phyloP scores from a whole-genome alignment of 2,888 invertebrate species.

The Magallana nippona region DNA sequence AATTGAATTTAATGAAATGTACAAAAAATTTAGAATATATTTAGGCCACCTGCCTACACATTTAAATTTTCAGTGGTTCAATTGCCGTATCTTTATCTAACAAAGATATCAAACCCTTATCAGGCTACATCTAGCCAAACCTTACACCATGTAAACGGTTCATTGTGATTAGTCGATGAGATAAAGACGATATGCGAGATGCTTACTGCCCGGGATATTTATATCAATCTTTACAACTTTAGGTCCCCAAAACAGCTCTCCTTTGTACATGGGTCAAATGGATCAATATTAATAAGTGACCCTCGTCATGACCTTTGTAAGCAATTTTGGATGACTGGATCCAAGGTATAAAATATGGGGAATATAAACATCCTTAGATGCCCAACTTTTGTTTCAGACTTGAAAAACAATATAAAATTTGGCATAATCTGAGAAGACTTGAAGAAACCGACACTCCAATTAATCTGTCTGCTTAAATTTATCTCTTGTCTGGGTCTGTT shows the following conservation, averaged over 20 bases:
- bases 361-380: slow-evolving; percentile 10
- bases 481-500: slow-evolving; percentile 26
- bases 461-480: slow-evolving; percentile 27
- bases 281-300: not conserved
- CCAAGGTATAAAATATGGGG: not conserved
- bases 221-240: not conserved
- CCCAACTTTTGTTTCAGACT: slow-evolving; percentile 4
- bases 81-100: slow-evolving; percentile 15
- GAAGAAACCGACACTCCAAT: slow-evolving; percentile 15
- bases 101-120: slow-evolving; percentile 33
- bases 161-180: slow-evolving; percentile 10
- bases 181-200: slow-evolving; percentile 2
- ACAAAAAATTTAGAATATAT: no score
- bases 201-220: slow-evolving; percentile 14
- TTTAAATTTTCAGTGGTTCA: not conserved
- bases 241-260: slow-evolving; percentile 6
- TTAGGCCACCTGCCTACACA: slow-evolving; percentile 26
- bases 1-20: no score
- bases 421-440: slow-evolving; percentile 26
- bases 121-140: not conserved
- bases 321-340: not conserved
- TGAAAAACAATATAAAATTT: slow-evolving; percentile 25
- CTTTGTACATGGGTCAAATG: slow-evolving; percentile 21
- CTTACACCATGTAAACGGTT: slow-evolving; percentile 19
- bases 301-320: slow-evolving; percentile 10